These are phyloP conservation scores for Columba janthina DNA, from an alignment of 2,113 vertebrate genomes.

Conservation along the genomic window DNA sequence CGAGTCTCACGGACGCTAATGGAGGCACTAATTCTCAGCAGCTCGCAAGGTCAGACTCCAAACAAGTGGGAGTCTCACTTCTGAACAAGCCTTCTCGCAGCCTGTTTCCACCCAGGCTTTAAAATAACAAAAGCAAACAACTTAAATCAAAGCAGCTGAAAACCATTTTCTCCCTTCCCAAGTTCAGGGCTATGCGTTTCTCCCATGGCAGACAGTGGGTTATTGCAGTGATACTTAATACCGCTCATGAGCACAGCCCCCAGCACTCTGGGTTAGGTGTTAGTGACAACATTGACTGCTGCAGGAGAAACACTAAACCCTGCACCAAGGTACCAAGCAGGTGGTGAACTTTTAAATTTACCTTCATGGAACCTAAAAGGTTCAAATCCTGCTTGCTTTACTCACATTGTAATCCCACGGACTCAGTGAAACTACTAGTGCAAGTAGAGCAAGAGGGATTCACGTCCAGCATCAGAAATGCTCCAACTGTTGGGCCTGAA, in stretches of 20 bases:
- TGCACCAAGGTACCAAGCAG: neutral
- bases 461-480: neutral
- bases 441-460: neutral
- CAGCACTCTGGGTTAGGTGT: slow-evolving; percentile 2
- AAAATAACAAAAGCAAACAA: slow-evolving; percentile 56
- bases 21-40: neutral
- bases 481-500: neutral
- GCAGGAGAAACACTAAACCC: slow-evolving; percentile 7
- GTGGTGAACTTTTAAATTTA: neutral
- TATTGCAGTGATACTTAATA: slow-evolving; percentile 26
- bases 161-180: slow-evolving; percentile 29
- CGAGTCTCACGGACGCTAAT: neutral
- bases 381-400: neutral
- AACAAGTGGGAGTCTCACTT: neutral
- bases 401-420: neutral
- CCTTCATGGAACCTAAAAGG: neutral
- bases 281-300: neutral
- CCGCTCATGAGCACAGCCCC: accelerated
- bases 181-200: neutral
- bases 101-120: neutral
- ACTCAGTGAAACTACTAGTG: neutral
- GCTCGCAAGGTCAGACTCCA: neutral
- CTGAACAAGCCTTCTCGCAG: neutral
- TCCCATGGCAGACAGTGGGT: slow-evolving; percentile 13
- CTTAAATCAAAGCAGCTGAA: slow-evolving; percentile 54